Base-by-base conservation (phyloP, 2,113 vertebrate genomes). In the Corythornis cristatus region DNA sequence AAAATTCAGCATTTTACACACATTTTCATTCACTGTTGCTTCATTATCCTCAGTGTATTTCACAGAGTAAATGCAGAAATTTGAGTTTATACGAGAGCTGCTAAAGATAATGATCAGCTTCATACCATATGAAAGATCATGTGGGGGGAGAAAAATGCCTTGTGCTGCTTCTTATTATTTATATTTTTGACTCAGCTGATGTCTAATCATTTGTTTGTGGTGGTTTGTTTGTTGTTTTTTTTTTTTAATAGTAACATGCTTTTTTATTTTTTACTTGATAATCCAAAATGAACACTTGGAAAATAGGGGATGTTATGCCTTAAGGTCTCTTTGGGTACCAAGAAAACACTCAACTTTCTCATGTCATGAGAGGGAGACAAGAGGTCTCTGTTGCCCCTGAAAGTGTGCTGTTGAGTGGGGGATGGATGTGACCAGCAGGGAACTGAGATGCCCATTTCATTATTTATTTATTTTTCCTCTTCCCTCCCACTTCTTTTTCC, bases 391-490 rank as follows among this genome's bases (percentile, higher is more conserved):
- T 26, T 70, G 64, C 29, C 28, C 57, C 22, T 67, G 48, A 28
- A 87, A 33, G 53, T 14, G 0, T 1, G 2, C 58, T 62, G 8
- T 51, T 67, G 74, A 23, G 5, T 23, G 26, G 40, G 37, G 45
- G 18, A 31, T 70, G 83, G 42, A 62, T 80, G 75, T 42, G 31
- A 57, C 25, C 45, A 80, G 31, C 3, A 8, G 46, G 37, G 18
- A 66, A 33, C n/a, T 26, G 35, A 51, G 22, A 20, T 0, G 0
- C 1, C 20, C 53, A 1, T 57, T 83, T 19, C 18, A 35, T 35
- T 35, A 35, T 35, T 35, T 8, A 19, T 15, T 60, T 62, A 33
- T 62, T 57, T 45, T 60, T n/a, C 22, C 5, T 72, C 48, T 61
- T 83, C 23, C 64, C 26, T 74, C 26, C 18, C 53, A 4, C 5